Base-by-base conservation (phyloP, 23 tunicate genomes). In the Styela plicata region DNA sequence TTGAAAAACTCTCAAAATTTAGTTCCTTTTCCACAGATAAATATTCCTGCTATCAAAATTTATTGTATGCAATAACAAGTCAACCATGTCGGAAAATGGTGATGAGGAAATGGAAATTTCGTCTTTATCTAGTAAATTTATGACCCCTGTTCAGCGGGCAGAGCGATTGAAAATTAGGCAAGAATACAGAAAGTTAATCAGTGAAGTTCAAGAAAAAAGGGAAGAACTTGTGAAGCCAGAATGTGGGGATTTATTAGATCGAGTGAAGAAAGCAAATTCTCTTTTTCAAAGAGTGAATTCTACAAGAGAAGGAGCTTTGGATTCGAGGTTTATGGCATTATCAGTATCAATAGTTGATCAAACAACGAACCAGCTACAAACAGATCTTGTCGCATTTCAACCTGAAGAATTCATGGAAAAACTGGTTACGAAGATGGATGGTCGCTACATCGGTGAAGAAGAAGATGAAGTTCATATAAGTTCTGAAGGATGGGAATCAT, bases 151-250 rank as follows among this genome's bases (percentile, higher is more conserved):
- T 17, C 71, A 67, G 24, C 71, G 94, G 34, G 88, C 87, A 71
- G 89, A 87, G 63, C 83, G 77, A 64, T 25, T 87, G 29, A 31
- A 80, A 66, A 63, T 92, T n/a, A 83, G 97, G 7, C 36, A 69
- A 80, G 65, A 71, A 26, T 92, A 92, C 67, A 69, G 97, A 27
- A 84, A 36, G 24, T 63, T 92, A 34, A 92, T 92, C 64, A 78
- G 84, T 52, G 97, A 87, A 74, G 90, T 89, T 20, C 91, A 92
- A 69, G 83, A 87, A 19, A 87, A 92, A 24, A 87, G 87, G 67
- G 91, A 92, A 84, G 97, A 92, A 31, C 83, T 92, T 0, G 79
- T 87, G 10, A 92, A 87, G 66, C 97, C 97, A 1, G 91, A 87
- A 53, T 57, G 61, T 66, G 73, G 80, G 63, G 86, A 89, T 23